A percentile compares a stretch with the other conserved stretches of the same genome.
Evolutionary conservation across 2,113 vertebrate genomes (phyloP).

Genomic region (Synodontis membranacea): DNA sequence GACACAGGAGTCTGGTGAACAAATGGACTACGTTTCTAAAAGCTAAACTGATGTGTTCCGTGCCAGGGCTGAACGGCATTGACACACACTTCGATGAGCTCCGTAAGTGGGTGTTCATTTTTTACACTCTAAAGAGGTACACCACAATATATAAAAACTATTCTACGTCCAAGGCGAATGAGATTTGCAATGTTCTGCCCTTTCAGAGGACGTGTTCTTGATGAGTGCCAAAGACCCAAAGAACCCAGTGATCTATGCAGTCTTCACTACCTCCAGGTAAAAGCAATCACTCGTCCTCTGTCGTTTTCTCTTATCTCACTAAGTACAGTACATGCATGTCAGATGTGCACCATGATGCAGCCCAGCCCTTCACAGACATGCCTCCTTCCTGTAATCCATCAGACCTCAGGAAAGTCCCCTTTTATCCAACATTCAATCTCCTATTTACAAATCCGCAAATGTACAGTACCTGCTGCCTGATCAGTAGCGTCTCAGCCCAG

Average conservation of each 20-base stretch:
- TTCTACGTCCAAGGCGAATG: background rate
- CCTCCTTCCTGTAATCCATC: slow-evolving; percentile 65
- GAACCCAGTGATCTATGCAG: slow-evolving; percentile 93
- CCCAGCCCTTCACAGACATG: slow-evolving; percentile 57
- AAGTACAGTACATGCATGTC: background rate
- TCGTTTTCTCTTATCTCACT: background rate
- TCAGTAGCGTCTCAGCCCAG: slow-evolving; percentile 35
- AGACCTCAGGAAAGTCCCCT: slow-evolving; percentile 64
- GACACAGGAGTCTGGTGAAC: slow-evolving; percentile 95
- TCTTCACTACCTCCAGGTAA: slow-evolving; percentile 99
- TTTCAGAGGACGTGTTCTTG: slow-evolving; percentile 92
- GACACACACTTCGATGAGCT: slow-evolving; percentile 97
- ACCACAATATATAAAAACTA: background rate
- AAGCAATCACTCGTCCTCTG: slow-evolving; percentile 29
- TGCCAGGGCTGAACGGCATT: slow-evolving; percentile 91
- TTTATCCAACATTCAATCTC: slow-evolving; percentile 43
- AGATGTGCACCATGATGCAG: background rate
- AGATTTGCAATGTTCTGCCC: background rate
- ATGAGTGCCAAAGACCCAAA: slow-evolving; percentile 98
- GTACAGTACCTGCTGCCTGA: slow-evolving; percentile 63
- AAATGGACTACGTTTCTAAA: slow-evolving; percentile 99
- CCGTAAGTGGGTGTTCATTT: slow-evolving; percentile 77
- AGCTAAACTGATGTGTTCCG: slow-evolving; percentile 90
- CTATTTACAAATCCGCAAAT: too few species aligned
- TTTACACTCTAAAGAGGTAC: background rate